Percentiles rank a stretch among this genome's conserved stretches.
phyloP scores from a whole-genome alignment of 2,797 vertebrate genomes.

The Kryptolebias ocellatus region DNA sequence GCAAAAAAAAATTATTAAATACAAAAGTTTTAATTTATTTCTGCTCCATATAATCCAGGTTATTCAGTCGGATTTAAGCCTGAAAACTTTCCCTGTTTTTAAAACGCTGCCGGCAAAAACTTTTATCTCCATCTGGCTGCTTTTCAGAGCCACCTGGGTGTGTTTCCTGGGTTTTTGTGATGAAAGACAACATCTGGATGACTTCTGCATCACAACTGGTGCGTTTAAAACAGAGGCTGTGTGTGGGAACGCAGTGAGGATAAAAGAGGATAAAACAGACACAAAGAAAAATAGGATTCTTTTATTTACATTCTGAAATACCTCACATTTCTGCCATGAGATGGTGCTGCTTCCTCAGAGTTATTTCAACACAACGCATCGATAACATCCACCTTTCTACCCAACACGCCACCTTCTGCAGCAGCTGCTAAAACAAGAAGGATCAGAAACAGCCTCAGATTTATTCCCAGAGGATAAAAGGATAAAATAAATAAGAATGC shows the following conservation, averaged over 20 bases:
- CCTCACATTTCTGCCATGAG: slow-evolving; percentile 33
- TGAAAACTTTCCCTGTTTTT: slow-evolving; percentile 25
- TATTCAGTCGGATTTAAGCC: slow-evolving; percentile 18
- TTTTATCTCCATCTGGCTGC: slow-evolving; percentile 49
- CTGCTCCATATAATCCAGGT: slow-evolving; percentile 5
- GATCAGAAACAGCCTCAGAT: not conserved
- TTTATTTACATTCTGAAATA: not conserved
- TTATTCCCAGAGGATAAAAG: not conserved
- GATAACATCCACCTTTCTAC: not conserved
- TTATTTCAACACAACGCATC: not conserved
- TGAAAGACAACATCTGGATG: slow-evolving; percentile 47
- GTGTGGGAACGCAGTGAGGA: not conserved
- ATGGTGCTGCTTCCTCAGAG: slow-evolving; percentile 33
- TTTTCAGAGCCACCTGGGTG: slow-evolving; percentile 30
- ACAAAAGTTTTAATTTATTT: too few species aligned
- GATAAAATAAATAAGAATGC: not conserved
- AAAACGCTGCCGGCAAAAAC: slow-evolving; percentile 1
- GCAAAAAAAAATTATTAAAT: too few species aligned
- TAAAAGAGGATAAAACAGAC: not conserved
- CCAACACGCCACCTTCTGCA: too few species aligned
- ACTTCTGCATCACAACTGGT: not conserved
- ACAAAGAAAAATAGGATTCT: not conserved
- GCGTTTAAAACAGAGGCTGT: not conserved
- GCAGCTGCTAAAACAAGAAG: too few species aligned
- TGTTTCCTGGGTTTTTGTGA: slow-evolving; percentile 22